Base-by-base conservation (phyloP, 1,140 invertebrate genomes). In the Lepidostoma basale region DNA sequence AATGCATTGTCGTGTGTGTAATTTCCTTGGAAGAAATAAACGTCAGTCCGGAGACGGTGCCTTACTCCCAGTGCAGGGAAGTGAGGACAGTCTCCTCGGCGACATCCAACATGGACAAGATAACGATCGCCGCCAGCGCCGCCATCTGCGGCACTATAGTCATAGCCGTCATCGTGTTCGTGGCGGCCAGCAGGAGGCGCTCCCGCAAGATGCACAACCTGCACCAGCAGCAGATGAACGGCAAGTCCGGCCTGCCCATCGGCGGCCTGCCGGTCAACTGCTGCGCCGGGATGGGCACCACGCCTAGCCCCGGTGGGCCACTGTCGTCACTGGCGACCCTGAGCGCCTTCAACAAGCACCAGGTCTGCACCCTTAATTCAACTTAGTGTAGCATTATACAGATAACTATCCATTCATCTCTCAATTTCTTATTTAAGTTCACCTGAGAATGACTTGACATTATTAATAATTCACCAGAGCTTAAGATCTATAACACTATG, bases 61-160 rank as follows among this genome's bases (percentile, higher is more conserved):
- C 93, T 1, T 92, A 90, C 77, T 86, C 86, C 25, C 94, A 96
- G 78, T 97, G 95, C 75, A 86, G 91, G 28, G 95, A 97, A 83
- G 90, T 97, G 12, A 87, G 92, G 30, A 95, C 92, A 0, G 92
- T 92, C 25, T 87, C 88, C 54, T 89, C 90, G 28, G 87, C 90
- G 12, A 88, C 90, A 23, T 93, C 91, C 10, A 93, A 95, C 79
- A 94, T 96, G 90, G 95, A 97, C 78, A 95, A 95, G 77, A 94
- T 97, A 74, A 96, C 95, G 20, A 97, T 97, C 73, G 94, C 91
- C 9, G 94, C 94, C 1, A 94, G 92, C 74, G 94, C 94, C 6
- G 93, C 93, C n/a, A 95, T 96, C 74, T 96, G 92, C 77, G 92
- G 91, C n/a, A 94, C 93, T 20, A 94, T 97, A 68, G 89, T 96